phyloP scores from a whole-genome alignment of 1,140 invertebrate species.

The Ceratitis capitata region DNA sequence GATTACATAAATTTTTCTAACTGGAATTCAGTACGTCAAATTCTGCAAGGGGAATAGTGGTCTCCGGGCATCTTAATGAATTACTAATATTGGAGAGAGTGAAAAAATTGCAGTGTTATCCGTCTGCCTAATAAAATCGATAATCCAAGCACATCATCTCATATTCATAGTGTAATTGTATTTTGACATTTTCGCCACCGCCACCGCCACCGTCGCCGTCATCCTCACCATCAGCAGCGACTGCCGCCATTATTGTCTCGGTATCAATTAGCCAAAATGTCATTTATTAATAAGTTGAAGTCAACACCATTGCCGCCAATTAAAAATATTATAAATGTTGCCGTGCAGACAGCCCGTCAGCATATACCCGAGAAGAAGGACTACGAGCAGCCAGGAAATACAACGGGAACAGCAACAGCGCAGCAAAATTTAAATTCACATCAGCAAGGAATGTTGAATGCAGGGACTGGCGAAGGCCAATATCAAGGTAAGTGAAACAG shows the following conservation, averaged over 20 bases:
- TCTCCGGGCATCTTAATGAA: background rate
- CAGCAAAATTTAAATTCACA: conserved; percentile 68
- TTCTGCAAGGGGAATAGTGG: background rate
- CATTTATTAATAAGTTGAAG: conserved; percentile 64
- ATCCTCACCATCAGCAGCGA: conserved; percentile 38
- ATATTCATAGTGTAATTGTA: conserved; percentile 1
- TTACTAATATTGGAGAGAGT: background rate
- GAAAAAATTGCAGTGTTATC: background rate
- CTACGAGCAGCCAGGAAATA: conserved; percentile 60
- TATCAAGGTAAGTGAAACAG: conserved; percentile 52
- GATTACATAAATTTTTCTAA: conserved; percentile 14
- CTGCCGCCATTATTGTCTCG: conserved; percentile 22
- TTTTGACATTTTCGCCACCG: background rate
- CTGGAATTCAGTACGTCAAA: background rate
- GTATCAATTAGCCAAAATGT: conserved; percentile 50
- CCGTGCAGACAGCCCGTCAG: conserved; percentile 81
- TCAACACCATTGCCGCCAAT: conserved; percentile 70
- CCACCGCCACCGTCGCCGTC: conserved; percentile 42
- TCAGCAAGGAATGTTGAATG: conserved; percentile 58
- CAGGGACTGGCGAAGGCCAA: conserved; percentile 70
- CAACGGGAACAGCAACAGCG: conserved; percentile 47
- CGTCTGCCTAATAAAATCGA: conserved; percentile 6
- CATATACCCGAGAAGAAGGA: conserved; percentile 76
- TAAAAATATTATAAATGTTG: conserved; percentile 79
- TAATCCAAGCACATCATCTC: background rate